Conservation (phyloP, 2,888 invertebrate genomes). For the Punctoribates punctum region DNA sequence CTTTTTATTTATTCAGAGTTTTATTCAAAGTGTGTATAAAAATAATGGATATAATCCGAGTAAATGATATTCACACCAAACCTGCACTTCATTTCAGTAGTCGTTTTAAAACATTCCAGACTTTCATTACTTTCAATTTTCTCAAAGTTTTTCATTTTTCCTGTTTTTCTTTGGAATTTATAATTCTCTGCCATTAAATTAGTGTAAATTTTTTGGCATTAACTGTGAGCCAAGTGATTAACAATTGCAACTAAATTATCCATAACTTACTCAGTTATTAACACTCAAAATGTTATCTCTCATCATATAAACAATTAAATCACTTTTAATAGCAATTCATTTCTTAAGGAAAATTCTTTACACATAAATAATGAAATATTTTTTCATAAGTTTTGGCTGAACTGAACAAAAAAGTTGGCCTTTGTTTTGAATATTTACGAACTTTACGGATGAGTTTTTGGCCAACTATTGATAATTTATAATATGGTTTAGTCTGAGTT, state of each 20-base stretch:
- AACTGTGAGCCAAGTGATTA: constrained; percentile 3
- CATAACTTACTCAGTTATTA: constrained; percentile 26
- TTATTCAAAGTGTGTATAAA: no score
- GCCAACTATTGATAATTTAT: neutral
- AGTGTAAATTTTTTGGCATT: neutral
- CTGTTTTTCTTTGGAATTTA: neutral
- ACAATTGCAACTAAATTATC: constrained; percentile 23
- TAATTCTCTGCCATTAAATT: constrained; percentile 5
- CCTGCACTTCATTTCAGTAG: neutral
- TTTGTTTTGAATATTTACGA: neutral
- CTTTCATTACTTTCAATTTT: constrained; percentile 4
- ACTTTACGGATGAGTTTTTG: neutral
- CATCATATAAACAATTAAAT: constrained; percentile 14
- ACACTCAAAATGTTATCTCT: constrained; percentile 16
- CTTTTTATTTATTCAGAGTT: no score
- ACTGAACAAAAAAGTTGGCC: neutral
- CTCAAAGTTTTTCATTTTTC: neutral
- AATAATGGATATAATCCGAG: no score
- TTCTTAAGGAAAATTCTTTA: neutral
- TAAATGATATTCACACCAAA: no score
- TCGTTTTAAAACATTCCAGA: neutral
- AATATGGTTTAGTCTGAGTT: neutral
- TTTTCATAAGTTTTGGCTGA: neutral
- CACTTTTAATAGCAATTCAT: neutral
- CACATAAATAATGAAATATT: neutral